phyloP scores from a whole-genome alignment of 2,888 invertebrate species.

The Drosophila lacicola region DNA sequence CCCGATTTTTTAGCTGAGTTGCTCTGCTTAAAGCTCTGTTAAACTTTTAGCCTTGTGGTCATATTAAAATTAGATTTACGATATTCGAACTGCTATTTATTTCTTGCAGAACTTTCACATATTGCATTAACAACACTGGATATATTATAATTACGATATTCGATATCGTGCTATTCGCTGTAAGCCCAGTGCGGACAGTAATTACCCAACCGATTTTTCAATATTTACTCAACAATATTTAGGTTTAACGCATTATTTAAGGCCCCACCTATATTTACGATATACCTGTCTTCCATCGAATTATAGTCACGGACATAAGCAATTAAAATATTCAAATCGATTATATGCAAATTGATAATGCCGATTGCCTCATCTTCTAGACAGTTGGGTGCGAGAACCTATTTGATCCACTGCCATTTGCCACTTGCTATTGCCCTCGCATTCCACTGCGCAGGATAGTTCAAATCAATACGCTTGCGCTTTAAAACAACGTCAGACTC shows the following conservation, averaged over 20 bases:
- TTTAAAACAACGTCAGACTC: conserved; percentile 10
- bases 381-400: conserved; percentile 33
- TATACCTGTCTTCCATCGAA: conserved; percentile 18
- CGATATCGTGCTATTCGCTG: background rate
- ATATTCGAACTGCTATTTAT: background rate
- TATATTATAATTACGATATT: conserved; percentile 17
- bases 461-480: conserved; percentile 18
- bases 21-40: no score
- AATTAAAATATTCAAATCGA: conserved; percentile 45
- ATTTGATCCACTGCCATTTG: conserved; percentile 28
- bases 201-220: no score
- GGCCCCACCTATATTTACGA: conserved; percentile 8
- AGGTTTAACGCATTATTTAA: background rate
- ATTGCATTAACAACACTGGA: background rate
- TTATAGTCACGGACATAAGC: conserved; percentile 50
- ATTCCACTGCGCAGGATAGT: conserved; percentile 54
- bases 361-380: conserved; percentile 49
- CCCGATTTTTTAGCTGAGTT: no score
- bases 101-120: no score
- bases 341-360: conserved; percentile 43
- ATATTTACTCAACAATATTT: background rate
- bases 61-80: background rate
- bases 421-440: conserved; percentile 34
- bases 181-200: background rate
- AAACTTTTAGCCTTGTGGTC: no score